Evolutionary conservation across 2,888 invertebrate genomes (phyloP), one percentile per base, ranked within the genome.

Genomic region (Alloscopus bannaensis): DNA sequence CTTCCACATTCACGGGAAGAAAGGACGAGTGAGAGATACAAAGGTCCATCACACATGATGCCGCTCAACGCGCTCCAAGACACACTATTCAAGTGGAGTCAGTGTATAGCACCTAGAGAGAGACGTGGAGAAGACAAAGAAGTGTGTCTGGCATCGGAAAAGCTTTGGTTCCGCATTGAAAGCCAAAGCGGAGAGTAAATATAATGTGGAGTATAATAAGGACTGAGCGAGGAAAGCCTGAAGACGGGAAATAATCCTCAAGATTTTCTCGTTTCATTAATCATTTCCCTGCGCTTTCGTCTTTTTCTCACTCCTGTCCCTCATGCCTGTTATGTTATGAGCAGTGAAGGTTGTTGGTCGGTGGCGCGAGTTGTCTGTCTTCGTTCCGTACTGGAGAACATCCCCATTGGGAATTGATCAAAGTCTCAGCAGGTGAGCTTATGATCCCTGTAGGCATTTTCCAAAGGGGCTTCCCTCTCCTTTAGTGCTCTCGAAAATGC

Each of bases 211-310:
- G 52, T 36, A 59, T 52, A 52, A 26, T 57, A 57, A 29, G 24
- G 42, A n/a, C n/a, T n/a, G 60, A 62, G 55, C 50, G 71, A 75
- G 71, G 31, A 42, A 72, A 65, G 52, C 50, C 69, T n/a, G n/a
- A 77, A 70, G 77, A 78, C 62, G 60, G 68, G 78, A 82, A 79
- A 83, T 82, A 83, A 82, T 83, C 83, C 81, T 66, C 55, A 73
- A 82, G 83, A 83, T 83, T 82, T 83, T 80, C 83, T 82, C 73
- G 81, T 83, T 83, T 83, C 83, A 83, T 83, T 83, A 83, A 83
- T 83, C 83, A 83, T 83, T 83, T 79, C 69, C 55, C 68, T 62
- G 64, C 64, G 52, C 77, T 70, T 77, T 64, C 68, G 26, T 18
- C n/a, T n/a, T n/a, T n/a, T n/a, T n/a, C n/a, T n/a, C n/a, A n/a